Base-by-base conservation (phyloP, 1,140 invertebrate species). In the Drosophila bocki region DNA sequence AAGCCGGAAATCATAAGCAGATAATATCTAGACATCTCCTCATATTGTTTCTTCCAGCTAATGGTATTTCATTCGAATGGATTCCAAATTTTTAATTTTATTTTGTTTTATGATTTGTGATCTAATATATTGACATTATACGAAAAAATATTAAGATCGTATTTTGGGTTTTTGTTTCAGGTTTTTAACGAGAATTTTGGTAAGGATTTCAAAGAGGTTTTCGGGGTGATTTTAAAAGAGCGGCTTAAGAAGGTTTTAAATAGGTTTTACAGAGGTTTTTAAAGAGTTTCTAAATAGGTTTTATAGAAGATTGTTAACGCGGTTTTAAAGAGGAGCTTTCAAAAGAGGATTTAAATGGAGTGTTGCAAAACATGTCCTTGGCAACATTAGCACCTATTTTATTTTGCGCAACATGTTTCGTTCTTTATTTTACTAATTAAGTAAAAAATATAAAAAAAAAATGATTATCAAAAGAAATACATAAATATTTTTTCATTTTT, bases 11-110 rank as follows among this genome's bases (percentile, higher is more conserved):
- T 19, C 7, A 45, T 22, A 17, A 70, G 15, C 12, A 44, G 13
- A 35, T 42, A 54, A 35, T 35, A 54, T 45, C 62, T 42, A 12
- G 19, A 50, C 67, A 70, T 70, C 39, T 67, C 47, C 39, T 68
- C 47, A 70, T 68, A 50, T 35, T 61, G 39, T 33, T 32, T 4
- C 15, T 15, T 3, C 13, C 9, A 33, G 26, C n/a, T 12, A 12
- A 8, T 33, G 33, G 59, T 37, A 32, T 26, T 35, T 64, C 13
- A 42, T 33, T 58, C 17, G 5, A 63, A 12, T 19, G 13, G 11
- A 7, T 60, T 39, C 2, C 9, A 37, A n/a, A n/a, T 19, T 41
- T 39, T 32, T 5, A 8, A 12, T 17, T 61, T 33, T 42, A 9
- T 32, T 33, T 39, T 19, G 19, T 37, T 51, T 35, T 19, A 53